Evolutionary conservation across 1,140 invertebrate genomes (phyloP).

Genomic region (Zaprionus camerounensis): DNA sequence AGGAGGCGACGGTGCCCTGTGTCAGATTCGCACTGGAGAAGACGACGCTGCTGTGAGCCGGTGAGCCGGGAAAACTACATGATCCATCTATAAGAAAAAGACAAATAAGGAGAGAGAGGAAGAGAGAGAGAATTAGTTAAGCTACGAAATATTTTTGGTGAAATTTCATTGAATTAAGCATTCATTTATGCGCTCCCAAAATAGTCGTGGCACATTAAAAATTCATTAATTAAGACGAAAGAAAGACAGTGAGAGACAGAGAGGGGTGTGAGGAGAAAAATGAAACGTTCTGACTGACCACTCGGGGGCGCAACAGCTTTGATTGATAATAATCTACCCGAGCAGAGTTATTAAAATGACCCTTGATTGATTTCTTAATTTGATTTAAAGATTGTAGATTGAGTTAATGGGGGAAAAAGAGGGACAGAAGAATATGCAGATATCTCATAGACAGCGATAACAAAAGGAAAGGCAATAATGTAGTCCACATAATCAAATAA

Average conservation of each 20-base stretch:
- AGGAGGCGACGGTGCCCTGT: conserved; percentile 91
- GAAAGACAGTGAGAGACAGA: not conserved
- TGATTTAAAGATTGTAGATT: not conserved
- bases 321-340: conserved; percentile 23
- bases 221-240: conserved; percentile 23
- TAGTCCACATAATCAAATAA: too few relatives aligned
- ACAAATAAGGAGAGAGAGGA: conserved; percentile 2
- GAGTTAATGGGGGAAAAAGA: not conserved
- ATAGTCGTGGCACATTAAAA: conserved; percentile 28
- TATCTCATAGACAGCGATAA: too few relatives aligned
- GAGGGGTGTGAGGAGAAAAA: not conserved
- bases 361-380: conserved; percentile 53
- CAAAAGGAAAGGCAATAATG: too few relatives aligned
- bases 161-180: conserved; percentile 38
- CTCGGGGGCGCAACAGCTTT: conserved; percentile 11
- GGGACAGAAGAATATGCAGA: too few relatives aligned
- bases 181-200: conserved; percentile 38
- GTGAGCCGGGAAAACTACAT: conserved; percentile 96
- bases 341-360: conserved; percentile 17
- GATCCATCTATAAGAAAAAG: conserved; percentile 56
- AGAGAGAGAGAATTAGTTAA: conserved; percentile 22
- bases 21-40: conserved; percentile 90
- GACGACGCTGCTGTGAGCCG: conserved; percentile 92
- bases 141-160: conserved; percentile 23
- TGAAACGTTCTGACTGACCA: conserved; percentile 32